A percentile compares a stretch with the other conserved stretches of the same genome.
These are phyloP conservation scores for Drosophila affinis DNA, from an alignment of 2,888 invertebrate genomes.

Conservation along the genomic window DNA sequence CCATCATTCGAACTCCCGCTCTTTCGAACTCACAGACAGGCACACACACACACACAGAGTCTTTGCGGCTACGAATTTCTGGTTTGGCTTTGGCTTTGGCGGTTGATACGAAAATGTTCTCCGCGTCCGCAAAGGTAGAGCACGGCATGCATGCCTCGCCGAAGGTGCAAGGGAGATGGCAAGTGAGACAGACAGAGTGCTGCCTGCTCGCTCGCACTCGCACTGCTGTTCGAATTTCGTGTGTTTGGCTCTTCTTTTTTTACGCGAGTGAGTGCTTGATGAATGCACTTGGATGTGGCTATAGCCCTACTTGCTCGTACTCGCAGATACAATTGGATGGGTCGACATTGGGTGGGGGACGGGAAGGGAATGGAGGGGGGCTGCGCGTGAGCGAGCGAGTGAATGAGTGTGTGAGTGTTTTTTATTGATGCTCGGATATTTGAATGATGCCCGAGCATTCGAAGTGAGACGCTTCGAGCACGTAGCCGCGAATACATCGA, in stretches of 20 bases:
- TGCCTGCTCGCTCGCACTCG: conserved; percentile 61
- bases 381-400: conserved; percentile 42
- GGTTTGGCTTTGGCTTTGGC: conserved; percentile 58
- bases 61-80: conserved; percentile 62
- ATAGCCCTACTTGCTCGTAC: conserved; percentile 67
- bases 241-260: conserved; percentile 42
- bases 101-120: conserved; percentile 50
- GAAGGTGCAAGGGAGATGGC: conserved; percentile 52
- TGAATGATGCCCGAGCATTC: conserved; percentile 84
- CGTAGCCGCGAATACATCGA: conserved; percentile 82
- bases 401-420: conserved; percentile 61
- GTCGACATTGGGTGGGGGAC: background rate
- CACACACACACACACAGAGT: conserved; percentile 28
- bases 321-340: conserved; percentile 72
- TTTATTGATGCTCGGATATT: conserved; percentile 84
- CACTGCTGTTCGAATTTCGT: conserved; percentile 50
- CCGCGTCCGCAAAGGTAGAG: conserved; percentile 72
- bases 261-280: conserved; percentile 47
- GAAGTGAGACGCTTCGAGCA: conserved; percentile 84
- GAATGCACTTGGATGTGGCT: conserved; percentile 69
- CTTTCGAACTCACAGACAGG: conserved; percentile 62
- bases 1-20: conserved; percentile 59
- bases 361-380: conserved; percentile 25
- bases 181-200: conserved; percentile 38
- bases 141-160: conserved; percentile 3